These are phyloP conservation scores for Camponotus fellah DNA, from an alignment of 2,888 invertebrate species.

Conservation along the genomic window DNA sequence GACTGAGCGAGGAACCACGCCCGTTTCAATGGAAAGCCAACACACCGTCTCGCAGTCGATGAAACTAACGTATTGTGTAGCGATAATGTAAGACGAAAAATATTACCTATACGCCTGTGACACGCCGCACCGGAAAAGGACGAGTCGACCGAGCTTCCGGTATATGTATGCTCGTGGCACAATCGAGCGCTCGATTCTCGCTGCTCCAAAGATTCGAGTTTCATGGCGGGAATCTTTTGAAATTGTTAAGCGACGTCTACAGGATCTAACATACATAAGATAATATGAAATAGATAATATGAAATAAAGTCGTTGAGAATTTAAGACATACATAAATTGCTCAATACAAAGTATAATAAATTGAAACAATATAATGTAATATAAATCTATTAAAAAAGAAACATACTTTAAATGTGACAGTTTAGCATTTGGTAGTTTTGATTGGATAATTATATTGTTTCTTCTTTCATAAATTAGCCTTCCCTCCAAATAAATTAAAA, in stretches of 20 bases:
- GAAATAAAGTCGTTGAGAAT: neutral
- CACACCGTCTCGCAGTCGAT: constrained; percentile 68
- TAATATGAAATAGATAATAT: neutral
- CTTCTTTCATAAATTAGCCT: neutral
- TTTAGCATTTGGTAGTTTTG: neutral
- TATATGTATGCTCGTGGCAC: constrained; percentile 63
- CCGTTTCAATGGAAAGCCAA: constrained; percentile 72
- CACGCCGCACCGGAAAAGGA: constrained; percentile 83
- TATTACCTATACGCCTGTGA: constrained; percentile 82
- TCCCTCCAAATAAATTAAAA: neutral
- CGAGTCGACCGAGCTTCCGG: constrained; percentile 69
- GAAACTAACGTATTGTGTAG: constrained; percentile 75
- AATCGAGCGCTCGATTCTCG: constrained; percentile 56
- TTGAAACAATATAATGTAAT: neutral
- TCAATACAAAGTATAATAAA: neutral
- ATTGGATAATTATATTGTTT: neutral
- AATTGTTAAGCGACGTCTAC: neutral
- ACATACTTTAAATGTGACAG: neutral
- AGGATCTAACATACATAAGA: neutral
- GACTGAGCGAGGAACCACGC: constrained; percentile 58
- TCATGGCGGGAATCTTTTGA: neutral
- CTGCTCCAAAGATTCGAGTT: constrained; percentile 50
- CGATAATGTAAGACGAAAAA: constrained; percentile 83
- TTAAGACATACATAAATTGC: neutral
- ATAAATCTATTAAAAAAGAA: neutral